phyloP scores from a whole-genome alignment of 2,113 vertebrate species.

The Henicopernis longicauda region DNA sequence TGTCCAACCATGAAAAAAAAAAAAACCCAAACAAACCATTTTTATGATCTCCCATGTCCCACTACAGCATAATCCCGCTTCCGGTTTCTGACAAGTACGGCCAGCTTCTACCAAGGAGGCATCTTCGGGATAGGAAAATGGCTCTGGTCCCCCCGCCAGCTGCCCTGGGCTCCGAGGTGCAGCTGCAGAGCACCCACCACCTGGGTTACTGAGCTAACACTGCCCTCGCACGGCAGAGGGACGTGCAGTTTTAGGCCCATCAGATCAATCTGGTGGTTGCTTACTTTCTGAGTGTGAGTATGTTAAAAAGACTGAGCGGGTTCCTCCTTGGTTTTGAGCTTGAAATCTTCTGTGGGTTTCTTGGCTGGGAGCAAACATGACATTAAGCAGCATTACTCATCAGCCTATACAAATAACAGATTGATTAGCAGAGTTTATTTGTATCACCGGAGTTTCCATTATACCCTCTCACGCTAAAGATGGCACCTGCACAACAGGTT shows the following conservation, averaged over 20 bases:
- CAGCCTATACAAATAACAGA: neutral
- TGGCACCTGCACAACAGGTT: neutral
- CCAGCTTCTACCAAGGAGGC: neutral
- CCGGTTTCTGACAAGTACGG: neutral
- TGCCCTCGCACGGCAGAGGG: constrained; percentile 53
- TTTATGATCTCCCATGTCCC: constrained; percentile 5
- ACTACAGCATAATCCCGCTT: neutral
- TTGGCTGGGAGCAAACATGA: neutral
- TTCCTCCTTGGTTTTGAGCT: neutral
- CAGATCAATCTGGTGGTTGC: neutral
- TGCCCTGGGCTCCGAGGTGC: neutral
- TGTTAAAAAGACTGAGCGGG: neutral
- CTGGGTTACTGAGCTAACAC: neutral
- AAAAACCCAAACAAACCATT: neutral
- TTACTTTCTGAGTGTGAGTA: fast-evolving
- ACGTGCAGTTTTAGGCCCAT: fast-evolving
- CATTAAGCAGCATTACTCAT: neutral
- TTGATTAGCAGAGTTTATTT: neutral
- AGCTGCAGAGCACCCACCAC: neutral
- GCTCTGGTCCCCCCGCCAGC: neutral
- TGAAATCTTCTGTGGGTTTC: neutral
- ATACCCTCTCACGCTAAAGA: neutral
- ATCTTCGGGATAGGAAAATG: neutral
- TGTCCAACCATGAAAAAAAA: neutral
- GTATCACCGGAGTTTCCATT: neutral